phyloP scores from a whole-genome alignment of 1,140 invertebrate species.

The Forficula auricularia region DNA sequence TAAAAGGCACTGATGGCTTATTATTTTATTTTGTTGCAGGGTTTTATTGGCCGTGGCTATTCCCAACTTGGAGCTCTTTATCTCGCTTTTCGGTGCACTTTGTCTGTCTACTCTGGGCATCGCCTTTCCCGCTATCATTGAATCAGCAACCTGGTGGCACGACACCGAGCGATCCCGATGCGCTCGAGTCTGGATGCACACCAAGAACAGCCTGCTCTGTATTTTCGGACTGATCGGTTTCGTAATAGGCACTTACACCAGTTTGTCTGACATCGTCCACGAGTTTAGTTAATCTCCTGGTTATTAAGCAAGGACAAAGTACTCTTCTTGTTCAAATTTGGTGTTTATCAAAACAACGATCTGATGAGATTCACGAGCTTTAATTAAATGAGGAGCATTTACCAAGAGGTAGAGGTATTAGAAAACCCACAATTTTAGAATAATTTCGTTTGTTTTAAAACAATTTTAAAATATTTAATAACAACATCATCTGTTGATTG shows the following conservation, averaged over 20 bases:
- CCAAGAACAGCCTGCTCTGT: slow-evolving; percentile 29
- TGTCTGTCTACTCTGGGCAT: slow-evolving; percentile 68
- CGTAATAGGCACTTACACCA: slow-evolving; percentile 51
- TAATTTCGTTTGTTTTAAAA: no score
- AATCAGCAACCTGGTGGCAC: slow-evolving; percentile 45
- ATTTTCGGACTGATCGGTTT: slow-evolving; percentile 46
- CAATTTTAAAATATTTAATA: no score
- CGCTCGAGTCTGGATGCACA: background rate
- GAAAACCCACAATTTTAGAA: no score
- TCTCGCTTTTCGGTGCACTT: slow-evolving; percentile 75
- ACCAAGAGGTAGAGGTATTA: no score
- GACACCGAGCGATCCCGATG: slow-evolving; percentile 18
- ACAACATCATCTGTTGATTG: no score
- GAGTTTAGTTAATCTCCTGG: background rate
- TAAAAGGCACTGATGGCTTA: no score
- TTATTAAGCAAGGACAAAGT: no score
- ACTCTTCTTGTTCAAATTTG: no score
- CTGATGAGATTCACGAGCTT: no score
- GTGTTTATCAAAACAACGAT: no score
- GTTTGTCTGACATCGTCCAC: slow-evolving; percentile 39
- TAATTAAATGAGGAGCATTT: no score
- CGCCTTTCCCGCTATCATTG: slow-evolving; percentile 72
- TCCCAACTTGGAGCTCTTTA: slow-evolving; percentile 51
- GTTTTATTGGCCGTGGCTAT: slow-evolving; percentile 34
- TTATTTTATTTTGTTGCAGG: slow-evolving; percentile 17